Conservation (phyloP, 2,888 invertebrate genomes). For the Agrilus mali region DNA sequence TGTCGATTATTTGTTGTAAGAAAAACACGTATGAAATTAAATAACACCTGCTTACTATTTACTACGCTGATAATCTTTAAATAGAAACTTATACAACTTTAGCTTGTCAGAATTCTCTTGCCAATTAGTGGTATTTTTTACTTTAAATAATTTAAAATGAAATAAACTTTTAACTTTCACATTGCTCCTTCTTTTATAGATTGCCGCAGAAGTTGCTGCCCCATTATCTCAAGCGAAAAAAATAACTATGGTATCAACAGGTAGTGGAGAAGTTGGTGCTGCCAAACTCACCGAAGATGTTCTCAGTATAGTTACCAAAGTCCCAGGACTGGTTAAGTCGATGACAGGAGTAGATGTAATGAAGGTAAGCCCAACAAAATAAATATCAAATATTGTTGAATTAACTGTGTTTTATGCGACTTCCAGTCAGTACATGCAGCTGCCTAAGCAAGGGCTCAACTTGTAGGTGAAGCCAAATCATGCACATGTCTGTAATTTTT, state of each 20-base stretch:
- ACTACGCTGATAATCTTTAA: too few species aligned
- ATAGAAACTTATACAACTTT: too few species aligned
- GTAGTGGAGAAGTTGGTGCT: constrained; percentile 83
- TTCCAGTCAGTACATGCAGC: constrained; percentile 18
- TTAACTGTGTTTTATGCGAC: constrained; percentile 2
- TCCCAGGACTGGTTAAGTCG: constrained; percentile 81
- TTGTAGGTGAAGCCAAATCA: background rate
- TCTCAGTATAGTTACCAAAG: constrained; percentile 79
- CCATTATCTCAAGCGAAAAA: constrained; percentile 90
- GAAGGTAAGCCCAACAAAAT: constrained; percentile 45
- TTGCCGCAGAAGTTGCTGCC: constrained; percentile 93
- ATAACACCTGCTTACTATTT: too few species aligned
- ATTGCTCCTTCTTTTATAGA: constrained; percentile 39
- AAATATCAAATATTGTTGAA: background rate
- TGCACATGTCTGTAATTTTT: too few species aligned
- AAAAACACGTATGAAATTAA: too few species aligned
- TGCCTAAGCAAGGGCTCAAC: constrained; percentile 3
- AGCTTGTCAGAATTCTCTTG: too few species aligned
- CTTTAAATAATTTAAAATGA: too few species aligned
- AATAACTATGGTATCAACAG: constrained; percentile 93
- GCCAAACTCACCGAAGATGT: constrained; percentile 92
- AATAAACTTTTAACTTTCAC: too few species aligned
- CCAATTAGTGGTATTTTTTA: too few species aligned
- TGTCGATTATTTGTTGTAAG: too few species aligned
- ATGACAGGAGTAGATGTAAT: constrained; percentile 91